Evolutionary conservation across 2,113 vertebrate genomes (phyloP).

Genomic region (Nibea albiflora): DNA sequence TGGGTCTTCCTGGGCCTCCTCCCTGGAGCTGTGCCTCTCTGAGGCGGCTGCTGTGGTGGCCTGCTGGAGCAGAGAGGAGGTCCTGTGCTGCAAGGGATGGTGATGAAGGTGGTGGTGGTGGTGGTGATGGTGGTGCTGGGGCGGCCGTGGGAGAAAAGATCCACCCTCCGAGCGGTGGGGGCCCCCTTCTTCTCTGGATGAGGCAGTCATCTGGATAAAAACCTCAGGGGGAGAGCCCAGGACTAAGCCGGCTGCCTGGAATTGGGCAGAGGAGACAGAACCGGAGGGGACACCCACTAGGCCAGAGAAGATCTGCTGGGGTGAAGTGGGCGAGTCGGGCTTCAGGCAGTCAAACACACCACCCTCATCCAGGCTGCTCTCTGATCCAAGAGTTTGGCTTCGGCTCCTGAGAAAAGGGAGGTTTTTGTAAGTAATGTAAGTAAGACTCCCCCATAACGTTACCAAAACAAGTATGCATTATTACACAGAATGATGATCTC

Average conservation of each 20-base stretch:
- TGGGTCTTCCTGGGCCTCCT: slow-evolving; percentile 85
- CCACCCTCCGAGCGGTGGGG: slow-evolving; percentile 83
- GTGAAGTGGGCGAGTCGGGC: slow-evolving; percentile 86
- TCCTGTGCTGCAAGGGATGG: slow-evolving; percentile 88
- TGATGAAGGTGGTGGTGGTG: slow-evolving; percentile 88
- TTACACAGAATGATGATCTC: no score
- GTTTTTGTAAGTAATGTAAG: neutral
- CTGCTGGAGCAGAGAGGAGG: slow-evolving; percentile 91
- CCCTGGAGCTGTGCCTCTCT: slow-evolving; percentile 87
- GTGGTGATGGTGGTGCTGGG: slow-evolving; percentile 87
- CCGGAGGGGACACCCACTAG: slow-evolving; percentile 88
- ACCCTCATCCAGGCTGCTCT: slow-evolving; percentile 91
- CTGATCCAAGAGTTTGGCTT: slow-evolving; percentile 92
- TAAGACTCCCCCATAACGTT: neutral
- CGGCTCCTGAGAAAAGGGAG: slow-evolving; percentile 83
- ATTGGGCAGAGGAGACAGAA: slow-evolving; percentile 86
- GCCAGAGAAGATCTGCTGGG: slow-evolving; percentile 92
- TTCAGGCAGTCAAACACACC: slow-evolving; percentile 96
- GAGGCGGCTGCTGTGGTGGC: slow-evolving; percentile 75
- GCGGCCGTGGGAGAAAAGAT: slow-evolving; percentile 86
- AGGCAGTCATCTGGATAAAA: slow-evolving; percentile 93
- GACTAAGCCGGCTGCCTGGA: slow-evolving; percentile 91
- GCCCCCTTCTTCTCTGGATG: slow-evolving; percentile 89
- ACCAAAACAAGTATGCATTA: neutral
- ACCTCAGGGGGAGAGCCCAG: slow-evolving; percentile 92